Conservation (phyloP, 2,797 vertebrate species). For the Mastacembelus armatus region DNA sequence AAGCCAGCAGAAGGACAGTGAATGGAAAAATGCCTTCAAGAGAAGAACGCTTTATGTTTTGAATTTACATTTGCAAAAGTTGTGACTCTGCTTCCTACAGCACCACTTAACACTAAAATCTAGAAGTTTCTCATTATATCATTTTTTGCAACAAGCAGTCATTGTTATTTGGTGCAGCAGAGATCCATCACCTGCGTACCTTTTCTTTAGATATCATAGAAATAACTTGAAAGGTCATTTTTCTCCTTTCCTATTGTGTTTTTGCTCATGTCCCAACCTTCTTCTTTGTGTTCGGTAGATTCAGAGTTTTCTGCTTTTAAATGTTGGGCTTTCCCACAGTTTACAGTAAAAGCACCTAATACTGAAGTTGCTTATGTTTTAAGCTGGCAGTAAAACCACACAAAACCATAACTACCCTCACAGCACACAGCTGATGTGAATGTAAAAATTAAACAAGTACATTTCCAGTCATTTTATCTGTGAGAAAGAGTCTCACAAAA, state of each 20-base stretch:
- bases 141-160: background rate
- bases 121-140: background rate
- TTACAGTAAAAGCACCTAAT: background rate
- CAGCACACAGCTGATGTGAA: background rate
- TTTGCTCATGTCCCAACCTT: background rate
- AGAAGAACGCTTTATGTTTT: slow-evolving; percentile 35
- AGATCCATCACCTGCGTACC: background rate
- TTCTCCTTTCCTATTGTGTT: too few species aligned
- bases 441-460: background rate
- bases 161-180: background rate
- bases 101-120: background rate
- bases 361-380: background rate
- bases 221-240: too few species aligned
- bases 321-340: too few species aligned
- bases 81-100: background rate
- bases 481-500: background rate
- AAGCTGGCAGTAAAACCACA: background rate
- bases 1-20: slow-evolving; percentile 81
- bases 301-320: too few species aligned
- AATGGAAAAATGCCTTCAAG: slow-evolving; percentile 61
- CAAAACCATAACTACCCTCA: background rate
- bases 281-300: too few species aligned
- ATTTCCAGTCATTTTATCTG: background rate
- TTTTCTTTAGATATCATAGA: too few species aligned
- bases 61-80: background rate